Conservation (phyloP, 2,888 invertebrate genomes). For the Catocala fraxini region DNA sequence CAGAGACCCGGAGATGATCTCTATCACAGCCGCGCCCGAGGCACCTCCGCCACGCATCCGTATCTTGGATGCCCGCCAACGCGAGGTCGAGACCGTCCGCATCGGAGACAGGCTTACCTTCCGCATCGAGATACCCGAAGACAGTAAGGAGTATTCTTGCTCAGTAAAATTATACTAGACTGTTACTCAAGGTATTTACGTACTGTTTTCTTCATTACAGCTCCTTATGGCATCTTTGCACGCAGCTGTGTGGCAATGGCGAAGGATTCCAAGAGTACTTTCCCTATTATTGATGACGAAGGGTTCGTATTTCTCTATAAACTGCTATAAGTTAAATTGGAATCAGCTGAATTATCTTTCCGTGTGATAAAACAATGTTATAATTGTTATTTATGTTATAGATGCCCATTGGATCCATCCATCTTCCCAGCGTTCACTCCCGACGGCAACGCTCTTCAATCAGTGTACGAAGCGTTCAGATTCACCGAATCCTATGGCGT, state of each 20-base stretch:
- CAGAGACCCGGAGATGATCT: slow-evolving; percentile 98
- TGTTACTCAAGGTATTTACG: not conserved
- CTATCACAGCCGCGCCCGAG: slow-evolving; percentile 97
- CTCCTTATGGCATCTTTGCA: slow-evolving; percentile 98
- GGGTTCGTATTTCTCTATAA: slow-evolving; percentile 87
- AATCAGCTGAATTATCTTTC: no score
- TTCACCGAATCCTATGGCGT: slow-evolving; percentile 98
- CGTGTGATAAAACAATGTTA: no score
- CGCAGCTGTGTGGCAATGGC: slow-evolving; percentile 99
- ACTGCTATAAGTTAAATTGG: not conserved
- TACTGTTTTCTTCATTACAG: slow-evolving; percentile 79
- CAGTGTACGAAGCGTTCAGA: slow-evolving; percentile 97
- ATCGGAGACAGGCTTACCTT: slow-evolving; percentile 98
- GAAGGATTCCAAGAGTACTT: slow-evolving; percentile 97
- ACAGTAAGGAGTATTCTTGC: slow-evolving; percentile 90
- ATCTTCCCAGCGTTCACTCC: slow-evolving; percentile 98
- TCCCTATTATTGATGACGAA: slow-evolving; percentile 98
- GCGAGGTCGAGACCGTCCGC: slow-evolving; percentile 97
- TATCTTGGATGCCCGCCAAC: slow-evolving; percentile 94
- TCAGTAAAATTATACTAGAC: slow-evolving; percentile 6
- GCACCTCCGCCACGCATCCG: slow-evolving; percentile 97
- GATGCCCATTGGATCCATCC: slow-evolving; percentile 96
- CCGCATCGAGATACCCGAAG: slow-evolving; percentile 98
- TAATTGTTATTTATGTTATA: slow-evolving; percentile 51
- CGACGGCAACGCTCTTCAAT: slow-evolving; percentile 96